These are phyloP conservation scores for Lathamus discolor DNA, from an alignment of 2,113 vertebrate species.

Conservation along the genomic window DNA sequence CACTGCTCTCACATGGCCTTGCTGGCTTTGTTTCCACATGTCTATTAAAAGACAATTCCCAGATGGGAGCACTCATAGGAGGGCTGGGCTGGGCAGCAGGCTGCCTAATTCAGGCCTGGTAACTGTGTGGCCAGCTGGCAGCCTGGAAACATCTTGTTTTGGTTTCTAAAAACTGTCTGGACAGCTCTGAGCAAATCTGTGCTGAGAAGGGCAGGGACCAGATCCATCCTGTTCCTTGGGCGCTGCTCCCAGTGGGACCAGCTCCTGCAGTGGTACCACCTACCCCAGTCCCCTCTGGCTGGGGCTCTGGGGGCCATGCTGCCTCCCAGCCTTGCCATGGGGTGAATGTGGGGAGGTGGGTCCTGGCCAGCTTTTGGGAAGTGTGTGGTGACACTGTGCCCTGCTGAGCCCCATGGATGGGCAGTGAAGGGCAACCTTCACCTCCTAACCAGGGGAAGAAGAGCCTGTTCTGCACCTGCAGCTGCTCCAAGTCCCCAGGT, in stretches of 20 bases:
- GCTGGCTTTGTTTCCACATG: slow-evolving; percentile 61
- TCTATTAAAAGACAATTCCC: slow-evolving; percentile 78
- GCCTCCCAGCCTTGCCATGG: rapidly evolving
- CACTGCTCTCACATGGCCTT: slow-evolving; percentile 22
- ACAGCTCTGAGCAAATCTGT: slow-evolving; percentile 15
- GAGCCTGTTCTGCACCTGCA: neutral
- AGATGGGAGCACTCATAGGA: slow-evolving; percentile 55
- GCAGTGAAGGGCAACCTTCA: neutral
- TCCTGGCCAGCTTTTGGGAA: neutral
- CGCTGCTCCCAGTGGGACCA: neutral
- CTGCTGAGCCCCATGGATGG: neutral
- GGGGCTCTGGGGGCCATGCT: rapidly evolving
- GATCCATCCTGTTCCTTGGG: neutral
- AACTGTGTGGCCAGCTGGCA: neutral
- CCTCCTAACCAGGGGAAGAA: neutral
- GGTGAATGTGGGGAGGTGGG: neutral
- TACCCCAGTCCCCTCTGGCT: neutral
- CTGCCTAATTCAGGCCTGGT: slow-evolving; percentile 44
- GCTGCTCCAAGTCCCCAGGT: neutral
- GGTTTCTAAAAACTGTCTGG: slow-evolving; percentile 44
- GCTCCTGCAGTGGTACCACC: neutral
- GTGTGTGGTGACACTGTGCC: neutral
- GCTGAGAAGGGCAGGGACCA: neutral
- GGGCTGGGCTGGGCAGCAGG: slow-evolving; percentile 37
- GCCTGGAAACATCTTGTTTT: slow-evolving; percentile 55